Conservation (phyloP, 2,113 vertebrate species). For the Mus musculus region GRCm39 chr12:17757001-17757500, state of each 20-base stretch:
- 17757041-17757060: not conserved
- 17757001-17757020: not conserved
- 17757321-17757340: not conserved
- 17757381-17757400: not conserved
- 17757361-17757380: not conserved
- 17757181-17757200: not conserved
- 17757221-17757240: not conserved
- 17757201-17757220: not conserved
- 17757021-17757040: not conserved
- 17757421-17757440: not conserved
- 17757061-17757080: not conserved
- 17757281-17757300: not conserved
- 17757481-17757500: not conserved
- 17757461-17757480: not conserved
- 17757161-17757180: not conserved
- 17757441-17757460: not conserved
- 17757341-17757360: not conserved
- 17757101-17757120: accelerated
- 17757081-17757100: too few relatives aligned
- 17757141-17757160: not conserved
- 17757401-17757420: not conserved
- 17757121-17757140: too few relatives aligned
- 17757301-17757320: not conserved
- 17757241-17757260: not conserved
- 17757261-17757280: not conserved